Conservation (phyloP, 1,140 invertebrate genomes). For the Drosophila nigrodunni region DNA sequence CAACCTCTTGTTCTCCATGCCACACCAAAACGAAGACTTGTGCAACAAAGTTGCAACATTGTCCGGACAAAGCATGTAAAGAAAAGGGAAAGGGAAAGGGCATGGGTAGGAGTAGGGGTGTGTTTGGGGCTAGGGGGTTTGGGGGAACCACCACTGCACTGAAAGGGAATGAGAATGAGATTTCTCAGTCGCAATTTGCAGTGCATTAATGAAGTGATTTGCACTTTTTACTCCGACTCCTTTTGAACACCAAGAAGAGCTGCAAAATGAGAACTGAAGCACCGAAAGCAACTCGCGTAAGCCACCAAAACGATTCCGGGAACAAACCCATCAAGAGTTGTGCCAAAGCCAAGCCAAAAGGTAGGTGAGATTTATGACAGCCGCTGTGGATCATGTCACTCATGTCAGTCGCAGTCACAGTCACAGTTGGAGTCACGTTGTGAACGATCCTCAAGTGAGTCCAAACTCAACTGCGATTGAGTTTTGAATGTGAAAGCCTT, state of each 20-base stretch:
- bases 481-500: neutral
- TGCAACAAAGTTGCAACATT: constrained; percentile 63
- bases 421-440: neutral
- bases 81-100: too few species aligned
- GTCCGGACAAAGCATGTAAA: too few species aligned
- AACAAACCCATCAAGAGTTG: constrained; percentile 62
- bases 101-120: too few species aligned
- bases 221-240: constrained; percentile 63
- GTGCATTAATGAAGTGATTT: constrained; percentile 80
- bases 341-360: constrained; percentile 1
- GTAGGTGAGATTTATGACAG: constrained; percentile 80
- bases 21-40: constrained; percentile 47
- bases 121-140: too few species aligned
- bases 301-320: constrained; percentile 53
- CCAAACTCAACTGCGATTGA: neutral
- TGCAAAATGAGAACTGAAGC: constrained; percentile 1
- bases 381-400: constrained; percentile 69
- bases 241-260: constrained; percentile 66
- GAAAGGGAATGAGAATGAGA: too few species aligned
- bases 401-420: constrained; percentile 33
- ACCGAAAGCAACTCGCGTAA: constrained; percentile 18
- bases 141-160: too few species aligned
- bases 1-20: constrained; percentile 36
- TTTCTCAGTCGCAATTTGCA: constrained; percentile 7
- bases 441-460: neutral